phyloP scores from a whole-genome alignment of 2,888 invertebrate species.

The Cataglyphis altisquamis region DNA sequence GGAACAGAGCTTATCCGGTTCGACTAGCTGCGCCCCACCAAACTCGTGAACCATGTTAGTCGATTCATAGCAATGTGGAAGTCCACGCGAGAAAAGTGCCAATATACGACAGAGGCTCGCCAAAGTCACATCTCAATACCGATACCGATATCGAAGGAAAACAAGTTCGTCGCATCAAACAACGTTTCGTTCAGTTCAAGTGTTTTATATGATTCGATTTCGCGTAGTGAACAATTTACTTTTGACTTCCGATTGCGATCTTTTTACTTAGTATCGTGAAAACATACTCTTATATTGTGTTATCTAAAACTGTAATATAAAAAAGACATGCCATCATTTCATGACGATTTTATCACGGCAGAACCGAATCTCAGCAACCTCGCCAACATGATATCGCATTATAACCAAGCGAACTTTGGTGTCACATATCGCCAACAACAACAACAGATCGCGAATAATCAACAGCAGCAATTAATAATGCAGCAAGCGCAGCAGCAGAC shows the following conservation, averaged over 20 bases:
- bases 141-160: slow-evolving; percentile 6
- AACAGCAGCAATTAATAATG: slow-evolving; percentile 57
- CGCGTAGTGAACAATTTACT: neutral
- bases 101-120: neutral
- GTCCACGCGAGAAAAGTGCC: neutral
- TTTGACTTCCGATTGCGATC: neutral
- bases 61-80: neutral
- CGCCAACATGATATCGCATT: slow-evolving; percentile 91
- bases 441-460: slow-evolving; percentile 83
- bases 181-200: slow-evolving; percentile 8
- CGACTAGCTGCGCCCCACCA: slow-evolving; percentile 25
- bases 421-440: slow-evolving; percentile 90
- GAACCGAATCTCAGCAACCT: slow-evolving; percentile 68
- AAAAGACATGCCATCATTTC: slow-evolving; percentile 22
- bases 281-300: neutral
- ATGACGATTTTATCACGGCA: neutral
- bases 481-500: slow-evolving; percentile 68
- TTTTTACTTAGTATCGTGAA: neutral
- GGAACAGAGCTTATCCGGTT: slow-evolving; percentile 42
- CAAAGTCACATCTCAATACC: neutral
- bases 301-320: neutral
- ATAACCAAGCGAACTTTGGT: slow-evolving; percentile 86
- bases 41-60: neutral
- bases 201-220: neutral
- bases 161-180: neutral